Evolutionary conservation across 2,888 invertebrate genomes (phyloP), one percentile per base, ranked within the genome.

Genomic region (Scaeva pyrastri): DNA sequence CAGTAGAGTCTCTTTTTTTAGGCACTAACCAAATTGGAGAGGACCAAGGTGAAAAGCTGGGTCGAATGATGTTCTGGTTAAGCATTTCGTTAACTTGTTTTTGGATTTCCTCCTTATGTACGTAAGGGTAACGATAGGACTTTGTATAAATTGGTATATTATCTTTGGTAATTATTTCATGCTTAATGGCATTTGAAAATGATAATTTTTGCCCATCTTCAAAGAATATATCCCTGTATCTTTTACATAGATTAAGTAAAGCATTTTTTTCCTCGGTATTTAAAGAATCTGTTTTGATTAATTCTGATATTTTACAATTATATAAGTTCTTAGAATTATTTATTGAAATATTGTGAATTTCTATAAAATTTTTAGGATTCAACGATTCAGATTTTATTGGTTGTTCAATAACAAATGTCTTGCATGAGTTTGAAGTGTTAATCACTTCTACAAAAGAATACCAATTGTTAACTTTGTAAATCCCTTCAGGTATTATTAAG

Each of bases 81-180:
- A 88, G 45, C 84, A 85, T 85, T 6, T 75, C 55, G 5, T 31
- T 31, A 8, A 31, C 31, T 31, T 31, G 31, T 7, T 31, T 31
- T 31, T 31, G 5, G 31, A 79, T 68, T 48, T 87, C 82, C 8
- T 64, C 21, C 16, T 68, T 77, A 26, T 71, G 64, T n/a, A 56
- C 62, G 31, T 88, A 43, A 45, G 78, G 68, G 45, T 82, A 77
- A 2, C 87, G 50, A 36, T 88, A 87, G 41, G 76, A 66, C 52
- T 83, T 87, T 2, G 75, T 48, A 52, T 83, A 85, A 12, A 87
- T 83, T n/a, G 88, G 78, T 12, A 71, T 45, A 50, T 85, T 55
- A 55, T 76, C 36, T 12, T 58, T 74, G 1, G 88, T 84, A 16
- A 77, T 75, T 12, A 87, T 75, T 73, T 11, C 31, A 23, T 88